Evolutionary conservation across 2,888 invertebrate genomes (phyloP).

Genomic region (Platypus cylindrus): DNA sequence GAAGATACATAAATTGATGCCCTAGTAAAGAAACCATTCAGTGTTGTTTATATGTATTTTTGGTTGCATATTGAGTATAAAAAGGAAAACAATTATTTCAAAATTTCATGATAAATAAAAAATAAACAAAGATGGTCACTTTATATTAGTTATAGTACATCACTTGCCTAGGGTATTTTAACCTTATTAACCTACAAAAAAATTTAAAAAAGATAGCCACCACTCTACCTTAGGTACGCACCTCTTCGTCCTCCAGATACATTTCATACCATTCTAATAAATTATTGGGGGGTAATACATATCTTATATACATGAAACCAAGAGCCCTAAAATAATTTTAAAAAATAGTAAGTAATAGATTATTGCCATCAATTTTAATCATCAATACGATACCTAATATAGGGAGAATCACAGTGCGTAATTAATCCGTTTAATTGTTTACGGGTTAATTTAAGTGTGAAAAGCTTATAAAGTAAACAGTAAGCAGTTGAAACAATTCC

Average conservation of each 20-base stretch:
- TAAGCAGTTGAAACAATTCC: slow-evolving; percentile 99
- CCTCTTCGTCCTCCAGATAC: slow-evolving; percentile 91
- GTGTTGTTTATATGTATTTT: no score
- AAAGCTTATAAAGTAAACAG: slow-evolving; percentile 96
- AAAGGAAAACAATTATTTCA: no score
- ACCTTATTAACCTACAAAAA: no score
- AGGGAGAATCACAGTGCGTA: slow-evolving; percentile 92
- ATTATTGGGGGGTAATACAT: slow-evolving; percentile 91
- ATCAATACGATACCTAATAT: slow-evolving; percentile 61
- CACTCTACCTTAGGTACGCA: slow-evolving; percentile 40
- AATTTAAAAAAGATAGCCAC: slow-evolving; percentile 21
- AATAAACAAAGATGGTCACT: no score
- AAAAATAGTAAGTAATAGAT: not conserved
- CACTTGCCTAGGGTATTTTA: no score
- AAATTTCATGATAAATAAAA: no score
- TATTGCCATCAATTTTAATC: no score
- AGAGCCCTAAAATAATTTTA: slow-evolving; percentile 53
- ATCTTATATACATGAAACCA: slow-evolving; percentile 75
- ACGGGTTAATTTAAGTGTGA: slow-evolving; percentile 89
- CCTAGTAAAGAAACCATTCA: no score
- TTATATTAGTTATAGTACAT: no score
- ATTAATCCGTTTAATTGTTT: slow-evolving; percentile 95
- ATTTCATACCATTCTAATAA: slow-evolving; percentile 95
- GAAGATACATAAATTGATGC: slow-evolving; percentile 1
- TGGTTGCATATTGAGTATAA: no score